phyloP scores from a whole-genome alignment of 2,797 vertebrate genomes.

The Channa striata region DNA sequence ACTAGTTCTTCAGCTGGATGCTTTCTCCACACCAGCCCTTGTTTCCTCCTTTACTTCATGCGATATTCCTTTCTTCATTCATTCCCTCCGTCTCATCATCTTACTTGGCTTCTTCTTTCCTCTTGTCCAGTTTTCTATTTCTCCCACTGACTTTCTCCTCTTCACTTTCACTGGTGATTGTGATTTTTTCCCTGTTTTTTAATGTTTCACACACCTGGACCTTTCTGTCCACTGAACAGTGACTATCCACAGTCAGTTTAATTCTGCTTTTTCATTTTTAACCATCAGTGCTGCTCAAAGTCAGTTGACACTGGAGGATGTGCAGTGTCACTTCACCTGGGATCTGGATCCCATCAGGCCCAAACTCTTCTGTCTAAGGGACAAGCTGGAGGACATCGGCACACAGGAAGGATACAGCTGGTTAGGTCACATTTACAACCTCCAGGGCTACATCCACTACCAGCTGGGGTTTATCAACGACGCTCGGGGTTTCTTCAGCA shows the following conservation, averaged over 20 bases:
- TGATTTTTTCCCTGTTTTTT: no score
- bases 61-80: no score
- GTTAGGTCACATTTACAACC: slow-evolving; percentile 73
- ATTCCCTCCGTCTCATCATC: no score
- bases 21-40: no score
- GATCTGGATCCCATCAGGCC: slow-evolving; percentile 14
- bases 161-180: no score
- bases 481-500: slow-evolving; percentile 40
- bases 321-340: slow-evolving; percentile 78
- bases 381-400: slow-evolving; percentile 61
- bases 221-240: slow-evolving; percentile 5
- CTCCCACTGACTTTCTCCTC: no score
- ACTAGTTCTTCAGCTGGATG: no score
- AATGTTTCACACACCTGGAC: no score
- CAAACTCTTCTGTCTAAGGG: slow-evolving; percentile 14
- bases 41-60: no score
- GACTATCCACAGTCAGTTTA: slow-evolving; percentile 72
- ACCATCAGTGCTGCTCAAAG: slow-evolving; percentile 28
- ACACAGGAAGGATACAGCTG: slow-evolving; percentile 38
- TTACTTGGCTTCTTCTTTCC: no score
- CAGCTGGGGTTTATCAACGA: slow-evolving; percentile 55
- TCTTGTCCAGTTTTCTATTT: no score
- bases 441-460: slow-evolving; percentile 62
- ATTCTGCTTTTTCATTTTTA: slow-evolving; percentile 66
- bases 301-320: slow-evolving; percentile 42